Conservation (phyloP, 2,888 invertebrate species). For the Eupeodes luniger region DNA sequence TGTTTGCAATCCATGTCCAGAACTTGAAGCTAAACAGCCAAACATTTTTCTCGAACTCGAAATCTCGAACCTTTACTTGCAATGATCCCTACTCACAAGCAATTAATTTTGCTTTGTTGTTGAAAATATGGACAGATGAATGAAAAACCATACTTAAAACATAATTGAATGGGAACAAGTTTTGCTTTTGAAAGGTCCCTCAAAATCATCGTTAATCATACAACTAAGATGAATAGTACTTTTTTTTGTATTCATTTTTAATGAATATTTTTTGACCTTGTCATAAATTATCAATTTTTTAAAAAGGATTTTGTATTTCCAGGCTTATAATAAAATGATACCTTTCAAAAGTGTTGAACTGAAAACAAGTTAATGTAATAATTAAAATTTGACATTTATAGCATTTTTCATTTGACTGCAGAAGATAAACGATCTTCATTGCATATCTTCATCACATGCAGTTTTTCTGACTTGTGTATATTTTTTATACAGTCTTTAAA, state of each 20-base stretch:
- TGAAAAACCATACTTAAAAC: too few species aligned
- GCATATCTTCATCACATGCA: neutral
- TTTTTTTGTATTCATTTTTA: neutral
- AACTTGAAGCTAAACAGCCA: too few species aligned
- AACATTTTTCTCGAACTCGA: too few species aligned
- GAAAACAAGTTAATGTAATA: neutral
- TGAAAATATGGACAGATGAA: too few species aligned
- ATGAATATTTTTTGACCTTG: conserved; percentile 19
- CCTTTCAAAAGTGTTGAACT: neutral
- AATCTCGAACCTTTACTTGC: too few species aligned
- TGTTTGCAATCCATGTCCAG: too few species aligned
- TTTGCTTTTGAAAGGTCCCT: neutral
- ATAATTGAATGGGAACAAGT: neutral
- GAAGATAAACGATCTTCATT: conserved; percentile 26
- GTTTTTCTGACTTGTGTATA: neutral
- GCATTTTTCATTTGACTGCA: neutral
- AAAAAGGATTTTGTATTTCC: neutral
- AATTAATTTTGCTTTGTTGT: too few species aligned
- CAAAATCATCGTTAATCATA: conserved; percentile 4
- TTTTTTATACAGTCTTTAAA: neutral
- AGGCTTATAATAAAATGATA: neutral
- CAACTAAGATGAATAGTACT: neutral
- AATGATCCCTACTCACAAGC: too few species aligned
- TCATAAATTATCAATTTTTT: conserved; percentile 19
- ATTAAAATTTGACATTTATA: conserved; percentile 34